Base-by-base conservation (phyloP, 2,888 invertebrate species). In the Caenorhabditis afra region DNA sequence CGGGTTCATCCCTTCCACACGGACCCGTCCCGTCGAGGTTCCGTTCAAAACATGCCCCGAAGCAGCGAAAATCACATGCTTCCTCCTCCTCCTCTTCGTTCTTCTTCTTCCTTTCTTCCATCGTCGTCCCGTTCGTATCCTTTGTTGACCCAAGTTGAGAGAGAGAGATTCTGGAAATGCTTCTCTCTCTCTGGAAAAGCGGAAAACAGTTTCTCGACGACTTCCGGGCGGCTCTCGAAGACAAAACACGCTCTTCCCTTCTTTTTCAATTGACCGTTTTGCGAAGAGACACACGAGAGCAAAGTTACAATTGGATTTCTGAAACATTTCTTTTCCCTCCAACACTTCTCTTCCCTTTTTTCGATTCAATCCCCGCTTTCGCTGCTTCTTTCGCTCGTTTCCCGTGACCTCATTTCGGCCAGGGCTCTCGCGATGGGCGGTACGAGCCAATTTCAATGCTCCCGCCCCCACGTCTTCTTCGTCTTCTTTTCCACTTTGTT, bases 51-150 rank as follows among this genome's bases (percentile, higher is more conserved):
- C 52, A 68, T 37, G 59, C 57, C 58, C 68, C 53, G 53, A 70
- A 59, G 68, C 61, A 70, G 53, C 68, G 61, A 70, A 68, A 70
- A 70, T 70, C 68, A 61, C 68, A 70, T 70, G 59, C 59, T 57
- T 37, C 10, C 11, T 14, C 29, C 1, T 35, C n/a, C 35, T n/a
- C 47, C 57, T 23, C 53, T 45, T 45, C 53, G 20, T 37, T 37
- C 66, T 3, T 29, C 7, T 29, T 29, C 29, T 7, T 29, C 29
- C 4, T 29, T 7, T 7, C 4, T 29, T 29, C n/a, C n/a, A n/a
- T n/a, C 29, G 29, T 29, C 7, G 4, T 29, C 29, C 4, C 29
- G 29, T 29, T 52, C 45, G 41, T 65, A 22, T 67, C 45, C 49
- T 49, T 57, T 67, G 68, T 70, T 52, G 59, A 61, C 68, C 61